Base-by-base conservation (phyloP, 2,888 invertebrate species). In the Muschampia plurimacula region DNA sequence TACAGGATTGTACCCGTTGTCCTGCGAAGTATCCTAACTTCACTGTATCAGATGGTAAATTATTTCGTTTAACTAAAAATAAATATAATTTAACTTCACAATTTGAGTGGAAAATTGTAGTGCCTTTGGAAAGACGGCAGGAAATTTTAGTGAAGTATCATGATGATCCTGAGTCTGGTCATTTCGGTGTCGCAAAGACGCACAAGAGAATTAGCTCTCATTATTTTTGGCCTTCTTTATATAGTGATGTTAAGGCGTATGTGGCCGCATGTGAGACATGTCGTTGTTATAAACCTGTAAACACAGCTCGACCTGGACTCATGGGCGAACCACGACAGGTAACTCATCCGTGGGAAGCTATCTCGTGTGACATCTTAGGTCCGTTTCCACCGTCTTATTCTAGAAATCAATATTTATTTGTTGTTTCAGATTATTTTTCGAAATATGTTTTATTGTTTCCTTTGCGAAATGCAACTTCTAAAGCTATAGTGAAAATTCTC, bases 1-100 rank as follows among this genome's bases (percentile, higher is more conserved):
- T 59, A 32, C 12, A 59, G 22, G 32, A 59, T 32, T 59, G 59
- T 59, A 59, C 52, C 52, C 52, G 52, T 52, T 52, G 52, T 52
- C 52, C 52, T 52, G 8, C 52, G 0, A 52, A 52, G 12, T 52
- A 52, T 52, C 52, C 52, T 52, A 52, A 52, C 15, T 52, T 52
- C 2, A 52, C 52, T 52, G 52, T 52, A 2, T 15, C 52, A 2
- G 52, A 52, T 15, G 52, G 52, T 15, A 52, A 52, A 52, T 52
- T 52, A 15, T 52, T 52, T 52, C 52, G 52, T 2, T 15, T 52
- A 52, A 52, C 52, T 52, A 52, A 52, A 52, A 52, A 52, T 52
- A 52, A 52, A 52, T 52, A 52, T 52, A 52, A 52, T 52, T 15
- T 52, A 7, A 52, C 52, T 52, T 52, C 52, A n/a, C 52, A 52